phyloP scores from a whole-genome alignment of 2,888 invertebrate genomes.

The Synanthedon tipuliformis region DNA sequence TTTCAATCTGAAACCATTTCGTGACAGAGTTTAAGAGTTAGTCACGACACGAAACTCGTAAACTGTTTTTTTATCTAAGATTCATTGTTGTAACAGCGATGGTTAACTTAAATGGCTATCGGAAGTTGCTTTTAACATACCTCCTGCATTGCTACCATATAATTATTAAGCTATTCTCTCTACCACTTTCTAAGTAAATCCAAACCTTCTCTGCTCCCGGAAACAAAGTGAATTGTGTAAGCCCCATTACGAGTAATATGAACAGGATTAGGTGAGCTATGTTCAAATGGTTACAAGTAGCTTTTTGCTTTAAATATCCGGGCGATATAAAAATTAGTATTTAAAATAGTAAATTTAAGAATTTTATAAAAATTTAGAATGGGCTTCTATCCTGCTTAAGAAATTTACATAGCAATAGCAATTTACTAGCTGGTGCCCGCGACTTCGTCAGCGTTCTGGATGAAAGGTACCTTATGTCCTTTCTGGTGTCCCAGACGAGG shows the following conservation, averaged over 20 bases:
- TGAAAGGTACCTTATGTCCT: no score
- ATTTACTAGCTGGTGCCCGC: no score
- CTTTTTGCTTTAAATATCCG: no score
- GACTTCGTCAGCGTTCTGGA: no score
- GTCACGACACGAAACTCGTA: neutral
- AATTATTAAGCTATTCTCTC: slow-evolving; percentile 24
- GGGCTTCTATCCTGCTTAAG: no score
- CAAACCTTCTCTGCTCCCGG: slow-evolving; percentile 22
- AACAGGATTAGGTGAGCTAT: no score
- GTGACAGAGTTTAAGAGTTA: neutral
- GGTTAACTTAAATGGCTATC: neutral
- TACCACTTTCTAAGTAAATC: slow-evolving; percentile 23
- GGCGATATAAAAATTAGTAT: no score
- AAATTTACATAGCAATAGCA: no score
- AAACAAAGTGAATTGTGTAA: slow-evolving; percentile 38
- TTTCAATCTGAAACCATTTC: neutral
- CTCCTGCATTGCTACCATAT: slow-evolving; percentile 1
- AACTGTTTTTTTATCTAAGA: neutral
- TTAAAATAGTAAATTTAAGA: no score
- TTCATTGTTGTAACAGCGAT: neutral
- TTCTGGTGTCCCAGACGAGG: no score
- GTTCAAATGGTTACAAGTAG: no score
- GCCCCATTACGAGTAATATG: slow-evolving; percentile 16
- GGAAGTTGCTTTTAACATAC: neutral
- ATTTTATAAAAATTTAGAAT: no score